Conservation (phyloP, 92 coral and sea anemone species). For the Zoanthus solanderi region DNA sequence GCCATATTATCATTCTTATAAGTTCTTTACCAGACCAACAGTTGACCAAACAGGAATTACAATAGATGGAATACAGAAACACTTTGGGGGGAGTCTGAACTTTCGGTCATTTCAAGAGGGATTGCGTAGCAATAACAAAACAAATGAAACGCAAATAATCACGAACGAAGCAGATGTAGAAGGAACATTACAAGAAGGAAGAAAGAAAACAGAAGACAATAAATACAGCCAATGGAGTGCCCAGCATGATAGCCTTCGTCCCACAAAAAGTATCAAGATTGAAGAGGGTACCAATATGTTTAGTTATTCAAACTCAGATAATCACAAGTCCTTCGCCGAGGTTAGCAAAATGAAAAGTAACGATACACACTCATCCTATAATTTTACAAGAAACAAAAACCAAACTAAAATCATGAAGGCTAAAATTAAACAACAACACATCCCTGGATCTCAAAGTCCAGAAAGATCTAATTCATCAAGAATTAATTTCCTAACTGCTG, state of each 20-base stretch:
- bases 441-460: background rate
- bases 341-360: background rate
- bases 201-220: background rate
- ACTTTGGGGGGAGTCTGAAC: slow-evolving; percentile 43
- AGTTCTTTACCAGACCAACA: background rate
- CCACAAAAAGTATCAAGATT: background rate
- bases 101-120: background rate
- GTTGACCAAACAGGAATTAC: slow-evolving; percentile 20
- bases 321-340: background rate
- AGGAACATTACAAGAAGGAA: background rate
- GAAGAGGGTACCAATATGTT: background rate
- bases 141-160: background rate
- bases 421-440: background rate
- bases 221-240: background rate
- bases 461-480: background rate
- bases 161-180: background rate
- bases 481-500: background rate
- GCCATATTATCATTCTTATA: background rate
- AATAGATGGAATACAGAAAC: slow-evolving; percentile 49
- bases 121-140: background rate
- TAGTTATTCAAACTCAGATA: background rate
- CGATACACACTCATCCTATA: background rate
- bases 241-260: background rate
- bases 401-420: background rate
- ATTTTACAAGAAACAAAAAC: background rate